Base-by-base conservation (phyloP, 2,888 invertebrate genomes). In the Hypomecis punctinalis region DNA sequence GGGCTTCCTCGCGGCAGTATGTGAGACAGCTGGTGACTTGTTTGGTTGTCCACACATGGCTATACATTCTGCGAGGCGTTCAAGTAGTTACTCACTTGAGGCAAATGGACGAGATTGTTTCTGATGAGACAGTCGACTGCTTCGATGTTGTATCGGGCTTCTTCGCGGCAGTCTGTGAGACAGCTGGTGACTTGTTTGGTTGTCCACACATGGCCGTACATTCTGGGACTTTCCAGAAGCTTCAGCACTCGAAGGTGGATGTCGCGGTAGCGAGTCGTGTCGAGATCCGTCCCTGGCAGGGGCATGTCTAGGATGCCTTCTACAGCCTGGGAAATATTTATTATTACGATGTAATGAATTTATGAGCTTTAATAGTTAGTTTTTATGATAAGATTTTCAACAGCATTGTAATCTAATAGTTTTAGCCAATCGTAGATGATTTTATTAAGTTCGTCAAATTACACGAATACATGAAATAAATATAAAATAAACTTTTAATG, bases 141-240 rank as follows among this genome's bases (percentile, higher is more conserved):
- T 76, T 99, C 99, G 53, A 98, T 94, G 83, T 98, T 99, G 88
- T 97, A 99, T 69, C 97, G 95, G 63, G 96, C 94, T 61, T 99
- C 98, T 69, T 98, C 98, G 42, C 98, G 95, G 79, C 97, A 96
- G 76, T 99, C 98, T 1, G 96, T 96, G 71, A 98, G 93, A 81
- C 94, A 97, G 90, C 97, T 96, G 0, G 98, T 98, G 8, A 98
- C 96, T 71, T 98, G 96, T 79, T 98, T 97, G 73, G 97, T 97
- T 0, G 98, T 97, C 96, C 98, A 98, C 58, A 96, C 96, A 77
- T 96, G 96, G 0, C 98, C 98, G 80, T 97, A 98, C 4, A 97
- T 97, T 48, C 97, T 92, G 0, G 94, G 96, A 84, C 98, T 98
- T 91, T 98, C 98, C 53, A 99, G 90, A 6, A 97, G 95, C 82